Conservation (phyloP, 2,113 vertebrate genomes). For the Phaethon lepturus region DNA sequence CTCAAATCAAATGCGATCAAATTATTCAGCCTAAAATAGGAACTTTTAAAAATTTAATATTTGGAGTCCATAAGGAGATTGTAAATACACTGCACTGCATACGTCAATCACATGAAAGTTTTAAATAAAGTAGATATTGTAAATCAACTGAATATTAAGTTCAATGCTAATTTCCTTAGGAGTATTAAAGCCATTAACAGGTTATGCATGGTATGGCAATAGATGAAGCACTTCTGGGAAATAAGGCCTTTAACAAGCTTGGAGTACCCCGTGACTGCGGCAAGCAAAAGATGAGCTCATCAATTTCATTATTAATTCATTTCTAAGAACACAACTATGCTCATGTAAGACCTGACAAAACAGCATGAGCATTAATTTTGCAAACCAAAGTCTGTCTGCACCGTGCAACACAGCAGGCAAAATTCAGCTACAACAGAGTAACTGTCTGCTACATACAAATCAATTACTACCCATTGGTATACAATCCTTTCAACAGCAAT, state of each 20-base stretch:
- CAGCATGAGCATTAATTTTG: slow-evolving; percentile 48
- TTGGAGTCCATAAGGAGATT: background rate
- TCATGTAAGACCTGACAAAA: slow-evolving; percentile 32
- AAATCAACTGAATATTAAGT: background rate
- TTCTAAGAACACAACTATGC: slow-evolving; percentile 30
- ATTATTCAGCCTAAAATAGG: background rate
- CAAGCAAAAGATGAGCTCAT: slow-evolving; percentile 32
- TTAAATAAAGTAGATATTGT: slow-evolving; percentile 36
- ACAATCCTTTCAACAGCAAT: background rate
- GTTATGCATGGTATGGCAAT: background rate
- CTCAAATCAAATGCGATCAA: background rate
- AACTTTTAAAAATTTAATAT: background rate
- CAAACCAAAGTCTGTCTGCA: slow-evolving; percentile 3
- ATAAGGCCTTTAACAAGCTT: slow-evolving; percentile 17
- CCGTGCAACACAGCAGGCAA: slow-evolving; percentile 34
- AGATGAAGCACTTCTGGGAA: slow-evolving; percentile 22
- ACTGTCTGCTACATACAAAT: background rate
- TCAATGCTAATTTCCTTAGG: background rate
- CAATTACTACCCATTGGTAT: background rate
- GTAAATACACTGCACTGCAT: background rate
- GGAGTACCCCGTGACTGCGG: background rate
- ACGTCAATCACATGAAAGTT: background rate
- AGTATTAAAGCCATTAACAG: slow-evolving; percentile 6
- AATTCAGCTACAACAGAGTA: background rate
- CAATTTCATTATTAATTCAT: slow-evolving; percentile 63